Percentiles rank a stretch among this genome's conserved stretches.
These are phyloP conservation scores for Danio aesculapii DNA, from an alignment of 2,797 vertebrate species.

Conservation along the genomic window DNA sequence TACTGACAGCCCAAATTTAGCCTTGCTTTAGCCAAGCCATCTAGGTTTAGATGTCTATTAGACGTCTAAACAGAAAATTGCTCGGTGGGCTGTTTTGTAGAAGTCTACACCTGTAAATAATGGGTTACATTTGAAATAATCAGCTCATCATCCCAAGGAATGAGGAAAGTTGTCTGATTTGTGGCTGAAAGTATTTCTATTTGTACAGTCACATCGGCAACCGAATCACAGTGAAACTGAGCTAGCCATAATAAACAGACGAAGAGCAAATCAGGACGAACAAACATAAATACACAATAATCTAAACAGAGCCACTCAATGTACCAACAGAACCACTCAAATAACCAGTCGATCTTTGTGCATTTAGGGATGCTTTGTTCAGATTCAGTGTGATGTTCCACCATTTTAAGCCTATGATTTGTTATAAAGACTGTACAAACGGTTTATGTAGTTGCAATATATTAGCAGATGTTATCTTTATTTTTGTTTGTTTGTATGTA, in stretches of 20 bases:
- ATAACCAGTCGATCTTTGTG: not conserved
- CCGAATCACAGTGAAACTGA: slow-evolving; percentile 45
- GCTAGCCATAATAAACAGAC: slow-evolving; percentile 43
- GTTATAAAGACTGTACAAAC: slow-evolving; percentile 70
- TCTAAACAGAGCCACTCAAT: slow-evolving; percentile 1
- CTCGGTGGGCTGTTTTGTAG: slow-evolving; percentile 38
- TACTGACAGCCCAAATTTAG: too few relatives aligned
- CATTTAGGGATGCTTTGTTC: slow-evolving; percentile 2
- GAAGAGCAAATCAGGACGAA: slow-evolving; percentile 7
- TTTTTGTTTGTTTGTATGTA: slow-evolving; percentile 47
- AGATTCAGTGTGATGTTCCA: not conserved
- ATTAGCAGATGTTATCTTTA: slow-evolving; percentile 72
- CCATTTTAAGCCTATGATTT: slow-evolving; percentile 35
- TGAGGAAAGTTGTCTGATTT: slow-evolving; percentile 44
- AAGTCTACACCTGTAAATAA: slow-evolving; percentile 67
- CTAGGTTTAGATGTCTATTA: too few relatives aligned
- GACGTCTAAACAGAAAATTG: too few relatives aligned
- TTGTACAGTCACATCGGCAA: slow-evolving; percentile 47
- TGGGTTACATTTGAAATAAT: slow-evolving; percentile 39
- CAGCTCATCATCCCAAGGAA: slow-evolving; percentile 23
- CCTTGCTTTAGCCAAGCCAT: too few relatives aligned
- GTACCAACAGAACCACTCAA: too few relatives aligned
- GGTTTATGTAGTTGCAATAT: slow-evolving; percentile 73
- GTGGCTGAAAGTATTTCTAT: slow-evolving; percentile 33
- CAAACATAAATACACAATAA: not conserved